phyloP scores from a whole-genome alignment of 2,113 vertebrate genomes.

The Edolisoma coerulescens region DNA sequence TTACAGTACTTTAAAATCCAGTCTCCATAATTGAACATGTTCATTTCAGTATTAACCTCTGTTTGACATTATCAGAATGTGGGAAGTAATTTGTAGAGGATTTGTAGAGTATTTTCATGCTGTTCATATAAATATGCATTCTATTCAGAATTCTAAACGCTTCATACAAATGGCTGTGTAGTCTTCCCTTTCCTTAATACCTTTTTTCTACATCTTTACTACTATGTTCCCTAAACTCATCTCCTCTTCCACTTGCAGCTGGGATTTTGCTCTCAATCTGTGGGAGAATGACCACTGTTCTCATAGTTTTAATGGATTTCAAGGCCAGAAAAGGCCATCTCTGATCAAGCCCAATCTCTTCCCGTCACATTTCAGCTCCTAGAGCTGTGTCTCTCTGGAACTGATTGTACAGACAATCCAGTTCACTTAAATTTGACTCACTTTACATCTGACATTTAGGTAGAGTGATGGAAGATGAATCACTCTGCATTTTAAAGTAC shows the following conservation, averaged over 20 bases:
- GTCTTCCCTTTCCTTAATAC: neutral
- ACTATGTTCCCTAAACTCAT: neutral
- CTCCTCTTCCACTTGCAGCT: neutral
- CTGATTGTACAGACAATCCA: neutral
- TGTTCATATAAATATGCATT: neutral
- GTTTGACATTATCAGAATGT: neutral
- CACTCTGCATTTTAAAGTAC: neutral
- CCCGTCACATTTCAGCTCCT: neutral
- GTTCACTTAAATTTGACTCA: neutral
- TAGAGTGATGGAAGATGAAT: neutral
- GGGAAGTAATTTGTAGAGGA: neutral
- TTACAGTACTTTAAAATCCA: neutral
- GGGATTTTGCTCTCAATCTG: neutral
- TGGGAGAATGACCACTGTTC: neutral
- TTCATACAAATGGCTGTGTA: neutral
- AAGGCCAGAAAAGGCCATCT: neutral
- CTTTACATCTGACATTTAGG: neutral
- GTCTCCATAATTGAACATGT: neutral
- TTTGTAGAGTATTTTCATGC: neutral
- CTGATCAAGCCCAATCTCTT: neutral
- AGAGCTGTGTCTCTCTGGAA: neutral
- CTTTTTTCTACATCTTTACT: neutral
- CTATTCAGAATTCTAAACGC: neutral
- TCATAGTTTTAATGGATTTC: neutral
- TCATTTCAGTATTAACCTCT: neutral